Conservation (phyloP, 2,113 vertebrate genomes). For the Puma concolor region DNA sequence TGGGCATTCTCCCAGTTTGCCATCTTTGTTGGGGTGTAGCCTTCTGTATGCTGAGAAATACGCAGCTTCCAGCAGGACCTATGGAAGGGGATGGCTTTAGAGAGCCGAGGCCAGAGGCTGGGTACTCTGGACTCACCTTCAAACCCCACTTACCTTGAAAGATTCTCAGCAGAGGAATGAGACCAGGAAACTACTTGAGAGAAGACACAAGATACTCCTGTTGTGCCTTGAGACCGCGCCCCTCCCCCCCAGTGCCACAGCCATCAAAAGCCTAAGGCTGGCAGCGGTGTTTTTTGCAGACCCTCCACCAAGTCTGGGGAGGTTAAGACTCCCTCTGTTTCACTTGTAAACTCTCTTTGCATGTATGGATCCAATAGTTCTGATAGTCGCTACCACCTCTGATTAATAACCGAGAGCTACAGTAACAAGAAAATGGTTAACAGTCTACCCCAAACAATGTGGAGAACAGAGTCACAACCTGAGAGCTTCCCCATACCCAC, state of each 20-base stretch:
- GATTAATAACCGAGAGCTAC: neutral
- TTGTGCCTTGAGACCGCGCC: slow-evolving; percentile 83
- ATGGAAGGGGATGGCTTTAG: neutral
- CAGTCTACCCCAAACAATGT: neutral
- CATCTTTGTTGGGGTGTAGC: slow-evolving; percentile 91
- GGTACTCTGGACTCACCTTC: neutral
- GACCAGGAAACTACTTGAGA: slow-evolving; percentile 91
- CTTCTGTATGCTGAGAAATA: slow-evolving; percentile 89
- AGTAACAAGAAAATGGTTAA: neutral
- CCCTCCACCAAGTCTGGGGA: slow-evolving; percentile 67
- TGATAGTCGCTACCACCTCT: neutral
- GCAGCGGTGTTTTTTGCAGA: slow-evolving; percentile 83
- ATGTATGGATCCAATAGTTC: neutral
- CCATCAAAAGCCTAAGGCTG: slow-evolving; percentile 83
- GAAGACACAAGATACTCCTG: slow-evolving; percentile 91
- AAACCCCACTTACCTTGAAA: slow-evolving; percentile 85
- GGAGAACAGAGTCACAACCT: neutral
- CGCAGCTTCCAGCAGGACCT: slow-evolving; percentile 90
- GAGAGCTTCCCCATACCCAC: neutral
- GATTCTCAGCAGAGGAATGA: slow-evolving; percentile 92
- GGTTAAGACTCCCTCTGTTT: neutral
- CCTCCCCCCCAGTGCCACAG: slow-evolving; percentile 70
- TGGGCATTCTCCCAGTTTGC: slow-evolving; percentile 91
- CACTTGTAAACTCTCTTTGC: neutral
- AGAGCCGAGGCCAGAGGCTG: neutral